Percentiles rank a stretch among this genome's conserved stretches.
phyloP scores from a whole-genome alignment of 2,888 invertebrate species.

The Ametastegia equiseti region DNA sequence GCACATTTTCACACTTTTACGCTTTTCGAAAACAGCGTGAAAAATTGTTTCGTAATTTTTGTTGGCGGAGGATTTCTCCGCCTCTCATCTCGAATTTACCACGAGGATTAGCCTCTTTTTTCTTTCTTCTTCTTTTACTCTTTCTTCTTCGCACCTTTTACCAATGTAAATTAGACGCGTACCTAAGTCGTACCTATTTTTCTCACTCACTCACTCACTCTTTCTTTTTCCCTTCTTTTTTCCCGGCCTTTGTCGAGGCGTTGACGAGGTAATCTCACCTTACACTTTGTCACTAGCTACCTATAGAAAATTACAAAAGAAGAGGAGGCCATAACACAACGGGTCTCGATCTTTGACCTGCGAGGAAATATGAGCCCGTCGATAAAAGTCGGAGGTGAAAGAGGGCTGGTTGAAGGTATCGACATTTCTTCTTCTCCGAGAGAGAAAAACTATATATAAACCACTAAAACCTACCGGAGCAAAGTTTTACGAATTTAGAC shows the following conservation, averaged over 20 bases:
- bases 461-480: too few species aligned
- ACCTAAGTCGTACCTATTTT: neutral
- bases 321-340: neutral
- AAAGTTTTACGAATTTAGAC: too few species aligned
- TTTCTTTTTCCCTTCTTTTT: neutral
- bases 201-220: neutral
- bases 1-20: neutral
- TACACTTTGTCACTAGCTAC: neutral
- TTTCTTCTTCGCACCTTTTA: neutral
- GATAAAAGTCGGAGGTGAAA: neutral
- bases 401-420: neutral
- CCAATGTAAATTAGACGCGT: neutral
- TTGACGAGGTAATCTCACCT: constrained; percentile 28
- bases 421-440: too few species aligned
- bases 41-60: neutral
- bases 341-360: neutral
- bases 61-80: neutral
- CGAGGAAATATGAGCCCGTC: neutral
- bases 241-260: neutral
- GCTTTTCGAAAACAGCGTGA: too few species aligned
- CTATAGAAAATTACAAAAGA: neutral
- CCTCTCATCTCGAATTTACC: neutral
- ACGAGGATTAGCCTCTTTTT: neutral
- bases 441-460: neutral
- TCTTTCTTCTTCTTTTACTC: neutral